A percentile compares a stretch with the other conserved stretches of the same genome.
phyloP scores from a whole-genome alignment of 2,888 invertebrate species.

The Diaperis boleti region DNA sequence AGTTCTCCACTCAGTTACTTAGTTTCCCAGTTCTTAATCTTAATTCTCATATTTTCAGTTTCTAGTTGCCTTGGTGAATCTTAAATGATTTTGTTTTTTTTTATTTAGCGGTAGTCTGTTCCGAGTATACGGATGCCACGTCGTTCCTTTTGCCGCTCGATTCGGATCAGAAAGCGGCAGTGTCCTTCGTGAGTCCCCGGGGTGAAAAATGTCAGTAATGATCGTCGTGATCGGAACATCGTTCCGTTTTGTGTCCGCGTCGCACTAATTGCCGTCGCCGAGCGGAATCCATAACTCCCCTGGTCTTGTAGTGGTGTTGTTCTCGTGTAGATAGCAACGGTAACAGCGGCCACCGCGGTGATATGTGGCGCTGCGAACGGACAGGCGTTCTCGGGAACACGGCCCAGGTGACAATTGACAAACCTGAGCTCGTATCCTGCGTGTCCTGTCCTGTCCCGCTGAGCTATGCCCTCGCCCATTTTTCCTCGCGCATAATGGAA shows the following conservation, averaged over 20 bases:
- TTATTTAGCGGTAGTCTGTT: too few relatives aligned
- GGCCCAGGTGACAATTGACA: constrained; percentile 66
- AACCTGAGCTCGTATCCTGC: constrained; percentile 64
- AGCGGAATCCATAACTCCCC: constrained; percentile 37
- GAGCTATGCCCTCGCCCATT: constrained; percentile 65
- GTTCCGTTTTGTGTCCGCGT: constrained; percentile 11
- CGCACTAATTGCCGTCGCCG: constrained; percentile 28
- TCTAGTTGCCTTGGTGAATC: too few relatives aligned
- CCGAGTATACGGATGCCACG: too few relatives aligned
- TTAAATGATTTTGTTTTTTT: too few relatives aligned
- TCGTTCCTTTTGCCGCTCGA: too few relatives aligned
- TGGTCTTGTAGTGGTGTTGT: constrained; percentile 37
- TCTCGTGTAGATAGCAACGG: constrained; percentile 47
- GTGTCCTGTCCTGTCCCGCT: constrained; percentile 64
- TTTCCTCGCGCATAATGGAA: constrained; percentile 64
- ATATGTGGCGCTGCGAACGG: constrained; percentile 61
- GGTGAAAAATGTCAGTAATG: too few relatives aligned
- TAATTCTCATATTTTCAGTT: too few relatives aligned
- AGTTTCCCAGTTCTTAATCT: too few relatives aligned
- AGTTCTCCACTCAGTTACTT: too few relatives aligned
- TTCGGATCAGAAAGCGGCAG: too few relatives aligned
- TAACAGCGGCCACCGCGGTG: constrained; percentile 54
- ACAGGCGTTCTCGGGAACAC: constrained; percentile 60
- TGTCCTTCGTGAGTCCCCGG: too few relatives aligned
- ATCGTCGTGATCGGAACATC: background rate